Evolutionary conservation across 2,113 vertebrate species (phyloP).

Genomic region (Seriola quinqueradiata): DNA sequence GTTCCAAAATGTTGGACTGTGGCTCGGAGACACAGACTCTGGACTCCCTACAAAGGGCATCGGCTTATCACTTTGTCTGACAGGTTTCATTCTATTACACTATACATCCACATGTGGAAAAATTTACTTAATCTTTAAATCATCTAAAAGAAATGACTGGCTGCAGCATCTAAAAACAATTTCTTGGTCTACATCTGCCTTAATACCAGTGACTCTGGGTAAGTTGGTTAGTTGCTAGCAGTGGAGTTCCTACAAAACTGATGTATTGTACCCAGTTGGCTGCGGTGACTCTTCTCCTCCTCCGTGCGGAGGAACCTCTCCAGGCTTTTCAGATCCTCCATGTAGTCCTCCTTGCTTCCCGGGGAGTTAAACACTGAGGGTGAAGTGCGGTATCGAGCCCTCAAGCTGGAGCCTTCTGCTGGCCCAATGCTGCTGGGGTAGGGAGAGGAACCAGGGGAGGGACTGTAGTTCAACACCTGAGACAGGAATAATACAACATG

Average conservation of each 20-base stretch:
- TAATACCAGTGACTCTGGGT: background rate
- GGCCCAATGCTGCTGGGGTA: constrained; percentile 87
- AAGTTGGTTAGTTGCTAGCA: background rate
- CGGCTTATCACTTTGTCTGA: background rate
- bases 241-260: background rate
- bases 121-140: background rate
- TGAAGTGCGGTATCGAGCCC: constrained; percentile 91
- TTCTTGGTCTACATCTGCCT: background rate
- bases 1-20: constrained; percentile 96
- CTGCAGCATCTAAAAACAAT: background rate
- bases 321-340: constrained; percentile 89
- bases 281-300: constrained; percentile 93
- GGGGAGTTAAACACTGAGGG: constrained; percentile 91
- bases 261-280: constrained; percentile 87
- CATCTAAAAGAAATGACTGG: background rate
- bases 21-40: constrained; percentile 90
- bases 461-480: constrained; percentile 88
- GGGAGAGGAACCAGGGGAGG: constrained; percentile 83
- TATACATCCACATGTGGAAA: background rate
- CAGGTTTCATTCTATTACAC: background rate
- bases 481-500: background rate
- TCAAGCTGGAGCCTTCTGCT: constrained; percentile 84
- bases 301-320: constrained; percentile 87
- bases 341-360: constrained; percentile 91
- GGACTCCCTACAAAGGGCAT: constrained; percentile 87